Evolutionary conservation across 2,113 vertebrate genomes (phyloP).

Genomic region (Aphelocoma coerulescens): DNA sequence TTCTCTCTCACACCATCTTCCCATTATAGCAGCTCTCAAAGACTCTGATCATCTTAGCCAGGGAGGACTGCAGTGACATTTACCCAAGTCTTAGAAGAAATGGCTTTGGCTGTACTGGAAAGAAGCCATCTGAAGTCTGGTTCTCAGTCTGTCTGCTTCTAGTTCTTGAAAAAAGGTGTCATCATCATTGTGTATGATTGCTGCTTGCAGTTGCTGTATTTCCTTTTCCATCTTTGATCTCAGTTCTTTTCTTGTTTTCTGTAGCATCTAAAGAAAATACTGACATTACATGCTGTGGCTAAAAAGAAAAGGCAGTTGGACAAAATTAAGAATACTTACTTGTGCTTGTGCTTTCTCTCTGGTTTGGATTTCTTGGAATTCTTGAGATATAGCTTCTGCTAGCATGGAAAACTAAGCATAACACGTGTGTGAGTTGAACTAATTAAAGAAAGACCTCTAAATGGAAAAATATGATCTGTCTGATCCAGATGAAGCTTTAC

Average conservation of each 20-base stretch:
- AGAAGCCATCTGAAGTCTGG: constrained; percentile 83
- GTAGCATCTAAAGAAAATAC: constrained; percentile 77
- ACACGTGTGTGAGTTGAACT: background rate
- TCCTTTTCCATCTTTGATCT: constrained; percentile 89
- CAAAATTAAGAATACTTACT: constrained; percentile 62
- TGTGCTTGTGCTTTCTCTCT: constrained; percentile 87
- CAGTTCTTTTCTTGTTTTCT: constrained; percentile 86
- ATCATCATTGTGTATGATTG: constrained; percentile 83
- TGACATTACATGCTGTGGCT: too few relatives aligned
- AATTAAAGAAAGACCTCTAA: background rate
- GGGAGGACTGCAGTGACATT: background rate
- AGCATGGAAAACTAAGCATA: constrained; percentile 87
- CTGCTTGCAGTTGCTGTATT: constrained; percentile 84
- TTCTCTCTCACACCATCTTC: background rate
- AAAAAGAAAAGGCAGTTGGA: background rate
- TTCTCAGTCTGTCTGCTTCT: constrained; percentile 84
- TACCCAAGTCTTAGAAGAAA: constrained; percentile 31
- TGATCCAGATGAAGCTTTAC: constrained; percentile 54
- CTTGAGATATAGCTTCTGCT: constrained; percentile 86
- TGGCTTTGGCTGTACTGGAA: constrained; percentile 83
- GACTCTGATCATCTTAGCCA: background rate
- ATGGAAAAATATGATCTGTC: background rate
- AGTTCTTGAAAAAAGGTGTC: constrained; percentile 85
- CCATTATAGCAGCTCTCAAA: background rate
- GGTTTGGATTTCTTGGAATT: constrained; percentile 82